phyloP scores from a whole-genome alignment of 2,797 vertebrate genomes.

The Mastacembelus armatus region DNA sequence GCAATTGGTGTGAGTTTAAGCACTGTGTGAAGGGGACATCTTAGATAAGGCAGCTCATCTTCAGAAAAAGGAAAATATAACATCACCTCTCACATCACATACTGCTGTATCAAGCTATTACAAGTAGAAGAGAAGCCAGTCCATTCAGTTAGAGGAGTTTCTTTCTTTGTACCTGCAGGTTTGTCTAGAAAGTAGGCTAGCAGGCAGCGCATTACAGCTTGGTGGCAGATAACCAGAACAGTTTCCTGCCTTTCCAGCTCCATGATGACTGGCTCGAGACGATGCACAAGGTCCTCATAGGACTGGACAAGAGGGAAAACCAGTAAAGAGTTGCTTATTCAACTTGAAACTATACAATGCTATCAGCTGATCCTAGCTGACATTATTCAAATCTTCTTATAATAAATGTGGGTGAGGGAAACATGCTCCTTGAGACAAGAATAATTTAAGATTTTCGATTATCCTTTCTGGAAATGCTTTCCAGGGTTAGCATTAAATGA shows the following conservation, averaged over 20 bases:
- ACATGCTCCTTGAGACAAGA: no score
- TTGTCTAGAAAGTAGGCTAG: conserved; percentile 94
- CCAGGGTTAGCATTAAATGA: no score
- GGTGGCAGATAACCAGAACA: conserved; percentile 92
- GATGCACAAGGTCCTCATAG: conserved; percentile 93
- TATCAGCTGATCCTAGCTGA: no score
- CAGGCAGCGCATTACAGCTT: conserved; percentile 92
- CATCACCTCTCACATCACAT: no score
- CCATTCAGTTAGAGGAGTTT: background rate
- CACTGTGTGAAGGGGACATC: conserved; percentile 90
- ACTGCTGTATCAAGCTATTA: background rate
- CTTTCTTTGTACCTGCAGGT: conserved; percentile 82
- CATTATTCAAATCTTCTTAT: no score
- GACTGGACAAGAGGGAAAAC: conserved; percentile 80
- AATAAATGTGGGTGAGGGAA: background rate
- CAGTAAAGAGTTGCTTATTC: background rate
- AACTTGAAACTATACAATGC: no score
- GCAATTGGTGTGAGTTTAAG: conserved; percentile 91
- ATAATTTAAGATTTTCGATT: no score
- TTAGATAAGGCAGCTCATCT: conserved; percentile 90
- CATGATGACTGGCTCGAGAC: conserved; percentile 94
- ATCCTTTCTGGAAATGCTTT: no score
- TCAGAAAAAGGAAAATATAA: conserved; percentile 34
- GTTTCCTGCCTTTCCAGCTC: conserved; percentile 95
- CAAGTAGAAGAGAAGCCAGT: background rate